phyloP scores from a whole-genome alignment of 37 sponge, comb jelly and placozoan species.

The Theonella swinhoei region DNA sequence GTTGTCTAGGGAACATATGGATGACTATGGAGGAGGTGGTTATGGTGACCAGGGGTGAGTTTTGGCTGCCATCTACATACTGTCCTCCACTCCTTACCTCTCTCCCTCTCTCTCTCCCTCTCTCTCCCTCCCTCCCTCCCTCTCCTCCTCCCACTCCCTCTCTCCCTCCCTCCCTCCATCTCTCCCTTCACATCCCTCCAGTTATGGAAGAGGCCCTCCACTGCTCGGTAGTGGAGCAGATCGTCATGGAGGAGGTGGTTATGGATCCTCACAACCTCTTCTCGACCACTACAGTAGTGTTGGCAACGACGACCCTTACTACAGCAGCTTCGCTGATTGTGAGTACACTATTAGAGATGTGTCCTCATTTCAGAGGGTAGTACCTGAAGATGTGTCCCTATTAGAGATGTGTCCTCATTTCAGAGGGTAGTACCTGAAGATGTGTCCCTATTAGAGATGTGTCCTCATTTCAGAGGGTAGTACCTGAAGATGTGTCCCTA shows the following conservation, averaged over 20 bases:
- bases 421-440: no score
- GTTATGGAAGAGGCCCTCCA: neutral
- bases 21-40: neutral
- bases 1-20: neutral
- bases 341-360: neutral
- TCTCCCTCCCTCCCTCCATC: neutral
- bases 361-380: no score
- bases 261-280: no score
- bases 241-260: neutral
- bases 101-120: neutral
- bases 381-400: no score
- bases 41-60: neutral
- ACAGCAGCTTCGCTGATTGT: constrained; percentile 60
- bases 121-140: neutral
- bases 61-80: neutral
- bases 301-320: constrained; percentile 32
- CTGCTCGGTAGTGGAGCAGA: neutral
- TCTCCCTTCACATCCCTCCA: neutral
- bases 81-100: neutral
- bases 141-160: neutral
- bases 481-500: no score
- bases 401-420: no score
- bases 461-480: no score
- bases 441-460: no score
- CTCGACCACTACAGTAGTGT: neutral